A percentile compares a stretch with the other conserved stretches of the same genome.
phyloP scores from a whole-genome alignment of 2,888 invertebrate species.

The Muschampia plurimacula region DNA sequence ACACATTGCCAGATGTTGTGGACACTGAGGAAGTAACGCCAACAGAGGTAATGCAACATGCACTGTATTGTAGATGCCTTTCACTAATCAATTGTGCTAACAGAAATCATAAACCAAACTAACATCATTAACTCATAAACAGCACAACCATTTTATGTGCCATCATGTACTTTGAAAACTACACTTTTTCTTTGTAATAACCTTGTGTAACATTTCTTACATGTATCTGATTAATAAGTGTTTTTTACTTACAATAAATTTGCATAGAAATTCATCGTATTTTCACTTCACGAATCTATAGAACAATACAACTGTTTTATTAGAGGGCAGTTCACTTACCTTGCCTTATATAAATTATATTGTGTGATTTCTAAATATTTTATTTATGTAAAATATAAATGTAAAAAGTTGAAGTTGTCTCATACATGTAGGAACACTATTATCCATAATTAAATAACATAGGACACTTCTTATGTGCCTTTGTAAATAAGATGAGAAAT shows the following conservation, averaged over 20 bases:
- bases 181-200: not conserved
- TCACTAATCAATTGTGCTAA: constrained; percentile 74
- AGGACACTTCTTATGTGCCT: not conserved
- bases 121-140: constrained; percentile 14
- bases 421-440: not conserved
- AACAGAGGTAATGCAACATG: constrained; percentile 82
- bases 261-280: constrained; percentile 54
- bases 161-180: not conserved
- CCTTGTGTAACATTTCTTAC: constrained; percentile 3
- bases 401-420: not conserved
- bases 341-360: not conserved
- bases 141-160: constrained; percentile 21
- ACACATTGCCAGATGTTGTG: constrained; percentile 77
- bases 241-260: constrained; percentile 53
- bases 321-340: not conserved
- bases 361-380: not conserved
- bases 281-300: constrained; percentile 57
- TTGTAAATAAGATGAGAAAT: not conserved
- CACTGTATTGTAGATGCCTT: constrained; percentile 79
- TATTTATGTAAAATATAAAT: too few relatives aligned
- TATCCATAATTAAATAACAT: not conserved
- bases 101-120: constrained; percentile 48
- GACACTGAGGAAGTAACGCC: constrained; percentile 82
- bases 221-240: constrained; percentile 3
- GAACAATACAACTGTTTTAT: not conserved